Evolutionary conservation across 2,888 invertebrate species (phyloP), one percentile per base, ranked within the genome.

Genomic region (Deilephila elpenor): DNA sequence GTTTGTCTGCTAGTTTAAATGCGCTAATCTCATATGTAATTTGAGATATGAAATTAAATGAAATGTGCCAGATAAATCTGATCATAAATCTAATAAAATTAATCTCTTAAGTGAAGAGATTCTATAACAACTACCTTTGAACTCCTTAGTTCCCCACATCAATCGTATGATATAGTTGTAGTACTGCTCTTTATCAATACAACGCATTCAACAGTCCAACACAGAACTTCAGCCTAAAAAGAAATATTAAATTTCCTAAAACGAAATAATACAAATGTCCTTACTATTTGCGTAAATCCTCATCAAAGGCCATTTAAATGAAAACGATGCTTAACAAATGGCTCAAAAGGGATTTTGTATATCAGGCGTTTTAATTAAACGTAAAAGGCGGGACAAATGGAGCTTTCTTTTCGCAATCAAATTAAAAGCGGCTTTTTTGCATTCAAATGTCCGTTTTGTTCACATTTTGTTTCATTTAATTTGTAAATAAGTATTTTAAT

Each of bases 401-500:
- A 67, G 67, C 67, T 67, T 67, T 67, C 67, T 67, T 67, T 51
- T 51, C 5, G 25, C 67, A 51, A 62, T 62, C 3, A 62, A 62
- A 34, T 62, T 29, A 62, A 34, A 37, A 17, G 44, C 67, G 25
- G n/a, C 44, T 25, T 44, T 20, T 25, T 5, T 25, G 44, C 67
- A 67, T 67, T 51, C 14, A 51, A 67, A 67, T 67, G 44, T 20
- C 8, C 67, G 14, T 51, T 56, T 17, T 25, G 67, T 14, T 67
- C 44, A 51, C 17, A 51, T 44, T 44, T n/a, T 67, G 67, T 51
- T 67, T 67, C 44, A 51, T 11, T 25, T 44, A 51, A 67, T 37
- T 37, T 37, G n/a, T 14, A n/a, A 62, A 62, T 34, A 3, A 3
- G 20, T 20, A 37, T 19, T 34, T 34, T 62, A 34, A 34, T 34